Evolutionary conservation across 2,888 invertebrate genomes (phyloP).

Genomic region (Dusona sp.): DNA sequence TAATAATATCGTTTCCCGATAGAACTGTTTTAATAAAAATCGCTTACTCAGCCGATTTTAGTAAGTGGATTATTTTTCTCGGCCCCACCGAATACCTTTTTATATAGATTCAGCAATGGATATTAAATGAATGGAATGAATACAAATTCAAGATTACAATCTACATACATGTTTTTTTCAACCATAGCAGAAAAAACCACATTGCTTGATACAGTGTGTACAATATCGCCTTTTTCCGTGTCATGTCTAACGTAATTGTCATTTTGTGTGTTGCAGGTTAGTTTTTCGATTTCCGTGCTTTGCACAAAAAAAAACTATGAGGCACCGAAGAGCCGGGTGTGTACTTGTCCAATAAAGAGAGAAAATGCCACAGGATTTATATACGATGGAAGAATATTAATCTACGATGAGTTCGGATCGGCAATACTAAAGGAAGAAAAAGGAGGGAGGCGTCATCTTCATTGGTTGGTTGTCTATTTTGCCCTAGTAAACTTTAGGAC

Average conservation of each 20-base stretch:
- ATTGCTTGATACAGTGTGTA: neutral
- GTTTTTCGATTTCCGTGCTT: slow-evolving; percentile 33
- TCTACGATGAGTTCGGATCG: slow-evolving; percentile 63
- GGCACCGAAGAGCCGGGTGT: neutral
- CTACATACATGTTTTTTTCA: too few species aligned
- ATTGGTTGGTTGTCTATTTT: neutral
- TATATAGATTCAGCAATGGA: too few species aligned
- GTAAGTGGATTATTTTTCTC: too few species aligned
- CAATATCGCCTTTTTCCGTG: slow-evolving; percentile 8
- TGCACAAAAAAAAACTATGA: neutral
- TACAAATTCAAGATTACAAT: too few species aligned
- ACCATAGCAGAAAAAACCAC: too few species aligned
- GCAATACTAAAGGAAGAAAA: slow-evolving; percentile 60
- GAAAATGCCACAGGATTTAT: slow-evolving; percentile 47
- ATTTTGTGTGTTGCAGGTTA: slow-evolving; percentile 68
- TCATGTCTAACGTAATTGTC: slow-evolving; percentile 60
- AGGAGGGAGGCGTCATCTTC: neutral
- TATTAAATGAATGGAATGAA: too few species aligned
- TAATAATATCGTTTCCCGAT: too few species aligned
- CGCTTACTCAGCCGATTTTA: too few species aligned
- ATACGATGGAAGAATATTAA: slow-evolving; percentile 59
- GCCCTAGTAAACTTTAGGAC: neutral
- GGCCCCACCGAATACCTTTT: too few species aligned
- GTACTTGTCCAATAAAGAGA: slow-evolving; percentile 23
- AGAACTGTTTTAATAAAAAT: too few species aligned